These are phyloP conservation scores for Actinia equina DNA, from an alignment of 64 coral and sea anemone genomes.

Conservation along the genomic window DNA sequence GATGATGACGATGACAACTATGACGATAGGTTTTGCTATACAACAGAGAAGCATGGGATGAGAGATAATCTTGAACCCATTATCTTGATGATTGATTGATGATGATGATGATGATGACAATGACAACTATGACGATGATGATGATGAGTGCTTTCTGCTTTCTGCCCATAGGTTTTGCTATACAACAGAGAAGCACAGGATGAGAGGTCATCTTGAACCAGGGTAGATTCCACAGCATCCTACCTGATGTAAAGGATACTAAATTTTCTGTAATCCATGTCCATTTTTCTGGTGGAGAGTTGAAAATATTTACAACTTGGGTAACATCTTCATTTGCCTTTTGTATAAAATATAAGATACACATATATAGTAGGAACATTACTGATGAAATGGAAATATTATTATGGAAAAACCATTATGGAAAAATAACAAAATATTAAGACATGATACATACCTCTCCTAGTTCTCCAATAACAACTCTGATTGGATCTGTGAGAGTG, in stretches of 20 bases:
- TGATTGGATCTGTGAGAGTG: conserved; percentile 83
- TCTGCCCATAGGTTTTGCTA: no score
- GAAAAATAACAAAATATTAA: background rate
- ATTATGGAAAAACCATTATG: no score
- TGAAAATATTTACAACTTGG: conserved; percentile 83
- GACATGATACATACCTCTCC: conserved; percentile 65
- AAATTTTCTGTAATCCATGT: conserved; percentile 66
- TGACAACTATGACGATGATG: no score
- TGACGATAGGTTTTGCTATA: no score
- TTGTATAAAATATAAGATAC: background rate
- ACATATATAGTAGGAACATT: background rate
- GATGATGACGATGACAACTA: no score
- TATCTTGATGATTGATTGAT: no score
- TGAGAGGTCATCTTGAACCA: no score
- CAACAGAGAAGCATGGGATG: no score
- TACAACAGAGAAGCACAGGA: no score
- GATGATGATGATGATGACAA: no score
- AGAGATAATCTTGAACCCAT: no score
- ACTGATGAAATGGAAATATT: background rate
- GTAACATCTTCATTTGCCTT: conserved; percentile 97
- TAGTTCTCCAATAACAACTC: conserved; percentile 94
- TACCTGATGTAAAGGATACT: conserved; percentile 96
- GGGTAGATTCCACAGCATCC: background rate
- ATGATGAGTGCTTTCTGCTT: no score
- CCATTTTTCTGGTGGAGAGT: conserved; percentile 70